phyloP scores from a whole-genome alignment of 2,797 vertebrate species.

The Lacerta viridis region DNA sequence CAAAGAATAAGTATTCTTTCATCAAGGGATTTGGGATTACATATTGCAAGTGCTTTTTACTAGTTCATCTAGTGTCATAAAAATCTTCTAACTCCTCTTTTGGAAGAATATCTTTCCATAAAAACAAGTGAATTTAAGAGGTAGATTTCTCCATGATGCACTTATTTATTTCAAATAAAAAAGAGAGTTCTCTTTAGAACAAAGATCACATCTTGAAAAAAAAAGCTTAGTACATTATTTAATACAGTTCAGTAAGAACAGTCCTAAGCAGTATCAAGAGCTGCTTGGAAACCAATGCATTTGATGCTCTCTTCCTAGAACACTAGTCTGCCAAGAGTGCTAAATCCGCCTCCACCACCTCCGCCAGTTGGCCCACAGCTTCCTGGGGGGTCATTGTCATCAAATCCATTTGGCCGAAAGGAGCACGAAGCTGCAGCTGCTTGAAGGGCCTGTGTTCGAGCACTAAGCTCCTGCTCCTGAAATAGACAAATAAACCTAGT shows the following conservation, averaged over 20 bases:
- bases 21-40: constrained; percentile 51
- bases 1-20: constrained; percentile 55
- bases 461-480: constrained; percentile 97
- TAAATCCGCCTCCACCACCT: constrained; percentile 93
- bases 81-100: constrained; percentile 55
- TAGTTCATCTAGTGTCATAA: constrained; percentile 53
- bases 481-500: constrained; percentile 44
- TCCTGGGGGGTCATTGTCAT: constrained; percentile 97
- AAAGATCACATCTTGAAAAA: constrained; percentile 76
- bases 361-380: constrained; percentile 97
- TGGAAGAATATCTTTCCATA: constrained; percentile 70
- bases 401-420: constrained; percentile 95
- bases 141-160: constrained; percentile 84
- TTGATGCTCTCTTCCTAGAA: constrained; percentile 85
- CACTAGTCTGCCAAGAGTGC: constrained; percentile 94
- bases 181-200: constrained; percentile 71
- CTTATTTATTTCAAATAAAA: constrained; percentile 81
- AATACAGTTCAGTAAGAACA: constrained; percentile 74
- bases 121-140: constrained; percentile 83
- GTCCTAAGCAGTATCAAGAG: constrained; percentile 69
- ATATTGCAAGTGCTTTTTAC: constrained; percentile 59
- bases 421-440: constrained; percentile 94
- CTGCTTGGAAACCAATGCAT: constrained; percentile 77
- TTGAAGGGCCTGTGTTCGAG: constrained; percentile 94
- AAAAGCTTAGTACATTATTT: constrained; percentile 69